Base-by-base conservation (phyloP, 2,888 invertebrate genomes). In the Epirrita christyi region DNA sequence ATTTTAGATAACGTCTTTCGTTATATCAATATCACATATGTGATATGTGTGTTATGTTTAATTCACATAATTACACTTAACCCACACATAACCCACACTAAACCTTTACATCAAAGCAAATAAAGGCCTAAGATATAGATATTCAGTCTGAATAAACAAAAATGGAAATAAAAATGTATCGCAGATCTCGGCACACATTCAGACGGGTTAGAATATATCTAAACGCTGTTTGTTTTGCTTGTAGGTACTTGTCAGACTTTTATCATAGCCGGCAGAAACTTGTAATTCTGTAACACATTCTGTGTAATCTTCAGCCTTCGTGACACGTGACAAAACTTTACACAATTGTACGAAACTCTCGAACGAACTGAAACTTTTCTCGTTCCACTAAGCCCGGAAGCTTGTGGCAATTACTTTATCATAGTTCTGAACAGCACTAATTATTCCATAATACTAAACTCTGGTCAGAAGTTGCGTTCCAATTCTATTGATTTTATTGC, bases 261-360 rank as follows among this genome's bases (percentile, higher is more conserved):
- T 55, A 59, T 46, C 42, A 40, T 55, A 28, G 41, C 42, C n/a
- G 14, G 34, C 27, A 44, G 46, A 40, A 53, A 63, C 49, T 58
- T 58, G 59, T 54, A 55, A 61, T 55, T 49, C 52, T 46, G 36
- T 59, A 38, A 62, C 52, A 55, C 56, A 32, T 58, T 48, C 44
- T 50, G 53, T 55, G 48, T n/a, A 61, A 55, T 61, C 55, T 57
- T 58, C 46, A 54, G 45, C 57, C 36, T 58, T 59, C 51, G 48
- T 13, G 51, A 59, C 49, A 60, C 60, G 59, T 59, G 55, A 58
- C 57, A 49, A 48, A 66, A 64, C 52, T 64, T 66, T 48, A 61
- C 45, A 64, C 58, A 58, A 61, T 55, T 45, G 44, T 52, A 47
- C 14, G 29, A 34, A 54, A 49, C 29, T 44, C 53, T 53, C 41